These are phyloP conservation scores for Cassiopea andromeda DNA, from an alignment of 30 jellyfish, hydroid and myxozoan species.

Conservation along the genomic window DNA sequence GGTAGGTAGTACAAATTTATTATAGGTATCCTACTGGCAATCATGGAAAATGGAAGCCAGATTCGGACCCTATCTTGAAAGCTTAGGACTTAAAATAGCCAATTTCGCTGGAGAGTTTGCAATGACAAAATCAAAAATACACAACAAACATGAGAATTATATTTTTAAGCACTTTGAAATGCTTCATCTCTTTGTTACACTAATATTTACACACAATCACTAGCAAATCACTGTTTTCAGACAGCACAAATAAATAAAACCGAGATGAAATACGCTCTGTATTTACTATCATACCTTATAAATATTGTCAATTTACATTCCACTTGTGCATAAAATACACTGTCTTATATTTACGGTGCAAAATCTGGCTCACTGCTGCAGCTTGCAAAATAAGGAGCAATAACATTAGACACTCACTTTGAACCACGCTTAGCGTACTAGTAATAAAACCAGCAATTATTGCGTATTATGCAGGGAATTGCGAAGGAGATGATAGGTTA, in stretches of 20 bases:
- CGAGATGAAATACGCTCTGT: background rate
- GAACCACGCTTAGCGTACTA: too few species aligned
- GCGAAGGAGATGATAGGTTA: too few species aligned
- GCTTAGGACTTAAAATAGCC: too few species aligned
- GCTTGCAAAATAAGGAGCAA: background rate
- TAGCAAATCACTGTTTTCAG: background rate
- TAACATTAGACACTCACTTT: background rate
- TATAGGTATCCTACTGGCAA: too few species aligned
- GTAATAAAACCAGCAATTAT: too few species aligned
- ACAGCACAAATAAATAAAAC: background rate
- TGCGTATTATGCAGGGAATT: too few species aligned
- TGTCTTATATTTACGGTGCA: slow-evolving; percentile 1
- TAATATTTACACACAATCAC: slow-evolving; percentile 35
- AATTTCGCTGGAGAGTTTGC: background rate
- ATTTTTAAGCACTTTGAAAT: background rate
- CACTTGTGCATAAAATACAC: background rate
- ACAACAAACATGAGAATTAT: background rate
- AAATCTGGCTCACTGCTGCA: background rate
- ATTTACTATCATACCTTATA: background rate
- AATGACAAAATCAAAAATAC: background rate
- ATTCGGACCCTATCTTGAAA: too few species aligned
- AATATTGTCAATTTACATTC: background rate
- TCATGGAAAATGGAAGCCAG: too few species aligned
- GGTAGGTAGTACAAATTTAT: too few species aligned
- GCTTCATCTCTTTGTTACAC: background rate